A percentile compares a stretch with the other conserved stretches of the same genome.
phyloP scores from a whole-genome alignment of 1,140 invertebrate genomes.

The Octopus sinensis region DNA sequence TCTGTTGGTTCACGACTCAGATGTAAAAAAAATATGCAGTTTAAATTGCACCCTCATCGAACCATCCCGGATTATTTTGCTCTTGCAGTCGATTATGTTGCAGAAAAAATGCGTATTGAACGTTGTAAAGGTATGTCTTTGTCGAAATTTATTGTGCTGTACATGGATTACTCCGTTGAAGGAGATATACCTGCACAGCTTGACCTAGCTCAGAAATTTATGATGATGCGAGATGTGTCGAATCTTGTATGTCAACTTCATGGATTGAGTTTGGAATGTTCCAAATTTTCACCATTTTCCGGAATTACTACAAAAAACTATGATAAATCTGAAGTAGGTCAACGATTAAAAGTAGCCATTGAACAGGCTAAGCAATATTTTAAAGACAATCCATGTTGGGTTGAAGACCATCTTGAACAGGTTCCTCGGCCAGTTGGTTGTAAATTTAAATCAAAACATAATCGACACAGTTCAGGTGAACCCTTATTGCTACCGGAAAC shows the following conservation, averaged over 20 bases:
- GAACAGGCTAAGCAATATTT: slow-evolving; percentile 48
- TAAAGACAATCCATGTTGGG: slow-evolving; percentile 45
- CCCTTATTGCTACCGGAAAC: slow-evolving; percentile 31
- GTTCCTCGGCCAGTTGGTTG: slow-evolving; percentile 25
- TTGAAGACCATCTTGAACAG: slow-evolving; percentile 47
- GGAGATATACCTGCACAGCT: slow-evolving; percentile 50
- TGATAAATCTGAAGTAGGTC: slow-evolving; percentile 42
- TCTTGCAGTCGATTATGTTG: slow-evolving; percentile 51
- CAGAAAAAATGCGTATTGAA: slow-evolving; percentile 50
- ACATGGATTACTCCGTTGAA: slow-evolving; percentile 48
- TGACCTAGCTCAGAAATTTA: slow-evolving; percentile 43
- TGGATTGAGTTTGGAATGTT: slow-evolving; percentile 34
- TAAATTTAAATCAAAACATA: slow-evolving; percentile 33
- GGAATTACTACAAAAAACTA: slow-evolving; percentile 30
- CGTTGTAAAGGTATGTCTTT: slow-evolving; percentile 42
- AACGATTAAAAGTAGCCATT: slow-evolving; percentile 41
- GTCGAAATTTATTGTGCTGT: slow-evolving; percentile 41
- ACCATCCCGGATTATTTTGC: slow-evolving; percentile 51
- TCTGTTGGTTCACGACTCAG: slow-evolving; percentile 47
- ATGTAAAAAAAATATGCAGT: slow-evolving; percentile 46
- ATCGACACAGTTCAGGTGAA: slow-evolving; percentile 40
- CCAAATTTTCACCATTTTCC: slow-evolving; percentile 30
- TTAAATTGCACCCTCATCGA: slow-evolving; percentile 34
- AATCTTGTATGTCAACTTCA: slow-evolving; percentile 42
- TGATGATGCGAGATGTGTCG: slow-evolving; percentile 48